Evolutionary conservation across 1,140 invertebrate species (phyloP).

Genomic region (Phocides pigmalion): DNA sequence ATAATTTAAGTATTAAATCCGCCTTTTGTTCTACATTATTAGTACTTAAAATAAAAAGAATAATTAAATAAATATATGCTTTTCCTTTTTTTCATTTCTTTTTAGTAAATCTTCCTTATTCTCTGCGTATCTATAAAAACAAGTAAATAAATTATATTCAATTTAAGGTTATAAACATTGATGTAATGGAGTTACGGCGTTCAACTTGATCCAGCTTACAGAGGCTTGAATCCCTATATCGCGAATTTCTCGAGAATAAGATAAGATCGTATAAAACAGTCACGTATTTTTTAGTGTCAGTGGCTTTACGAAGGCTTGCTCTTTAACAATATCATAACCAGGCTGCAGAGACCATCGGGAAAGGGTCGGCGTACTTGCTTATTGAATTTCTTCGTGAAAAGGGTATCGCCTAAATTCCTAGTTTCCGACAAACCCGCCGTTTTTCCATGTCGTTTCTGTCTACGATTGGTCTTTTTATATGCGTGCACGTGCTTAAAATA

Average conservation of each 20-base stretch:
- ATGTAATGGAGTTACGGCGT: neutral
- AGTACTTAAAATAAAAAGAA: no score
- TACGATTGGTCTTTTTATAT: neutral
- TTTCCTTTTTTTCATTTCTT: no score
- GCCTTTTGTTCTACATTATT: no score
- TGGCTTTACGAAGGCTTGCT: slow-evolving; percentile 58
- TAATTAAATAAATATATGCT: no score
- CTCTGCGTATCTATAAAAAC: no score
- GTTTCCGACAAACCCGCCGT: slow-evolving; percentile 7
- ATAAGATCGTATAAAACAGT: slow-evolving; percentile 61
- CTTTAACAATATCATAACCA: slow-evolving; percentile 75
- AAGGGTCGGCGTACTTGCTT: slow-evolving; percentile 49
- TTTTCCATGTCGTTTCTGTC: neutral
- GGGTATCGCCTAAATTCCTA: slow-evolving; percentile 41
- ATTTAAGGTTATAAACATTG: no score
- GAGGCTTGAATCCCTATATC: neutral
- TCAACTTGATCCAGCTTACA: neutral
- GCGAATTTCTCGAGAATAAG: slow-evolving; percentile 53
- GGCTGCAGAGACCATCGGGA: slow-evolving; percentile 44
- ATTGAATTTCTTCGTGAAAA: slow-evolving; percentile 68
- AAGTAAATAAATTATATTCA: no score
- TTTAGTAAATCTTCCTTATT: no score
- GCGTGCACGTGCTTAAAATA: neutral
- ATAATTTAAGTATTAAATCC: no score
- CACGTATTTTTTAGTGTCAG: slow-evolving; percentile 73